phyloP scores from a whole-genome alignment of 2,113 vertebrate genomes.

The Pipa parva region DNA sequence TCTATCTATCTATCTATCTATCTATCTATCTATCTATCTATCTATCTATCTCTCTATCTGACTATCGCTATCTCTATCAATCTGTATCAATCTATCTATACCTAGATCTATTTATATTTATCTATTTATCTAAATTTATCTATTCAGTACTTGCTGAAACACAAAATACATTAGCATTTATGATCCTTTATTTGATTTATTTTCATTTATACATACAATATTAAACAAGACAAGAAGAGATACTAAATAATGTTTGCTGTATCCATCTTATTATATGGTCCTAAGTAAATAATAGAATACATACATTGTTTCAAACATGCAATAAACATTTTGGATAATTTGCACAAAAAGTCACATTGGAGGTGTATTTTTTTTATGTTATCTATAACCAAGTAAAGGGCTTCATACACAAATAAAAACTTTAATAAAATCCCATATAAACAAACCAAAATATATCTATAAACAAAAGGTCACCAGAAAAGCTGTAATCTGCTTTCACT shows the following conservation, averaged over 20 bases:
- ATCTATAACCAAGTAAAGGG: background rate
- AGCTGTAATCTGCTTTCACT: background rate
- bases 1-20: too few species aligned
- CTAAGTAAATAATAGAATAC: background rate
- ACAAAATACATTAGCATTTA: too few species aligned
- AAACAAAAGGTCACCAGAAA: constrained; percentile 29
- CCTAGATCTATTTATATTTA: too few species aligned
- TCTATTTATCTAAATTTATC: too few species aligned
- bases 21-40: too few species aligned
- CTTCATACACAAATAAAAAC: constrained; percentile 10
- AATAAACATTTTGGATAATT: background rate
- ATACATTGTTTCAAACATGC: background rate
- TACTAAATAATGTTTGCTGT: background rate
- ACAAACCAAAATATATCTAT: constrained; percentile 13
- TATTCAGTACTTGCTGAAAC: too few species aligned
- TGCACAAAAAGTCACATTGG: background rate
- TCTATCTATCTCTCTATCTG: too few species aligned
- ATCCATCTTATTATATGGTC: background rate
- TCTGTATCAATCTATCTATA: too few species aligned
- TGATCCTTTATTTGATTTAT: too few species aligned
- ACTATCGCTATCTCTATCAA: too few species aligned
- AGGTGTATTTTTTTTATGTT: background rate
- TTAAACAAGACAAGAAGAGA: too few species aligned
- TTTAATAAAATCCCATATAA: constrained; percentile 13
- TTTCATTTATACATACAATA: too few species aligned